A percentile compares a stretch with the other conserved stretches of the same genome.
Evolutionary conservation across 1,140 invertebrate species (phyloP).

Genomic region (Anastrepha ludens): DNA sequence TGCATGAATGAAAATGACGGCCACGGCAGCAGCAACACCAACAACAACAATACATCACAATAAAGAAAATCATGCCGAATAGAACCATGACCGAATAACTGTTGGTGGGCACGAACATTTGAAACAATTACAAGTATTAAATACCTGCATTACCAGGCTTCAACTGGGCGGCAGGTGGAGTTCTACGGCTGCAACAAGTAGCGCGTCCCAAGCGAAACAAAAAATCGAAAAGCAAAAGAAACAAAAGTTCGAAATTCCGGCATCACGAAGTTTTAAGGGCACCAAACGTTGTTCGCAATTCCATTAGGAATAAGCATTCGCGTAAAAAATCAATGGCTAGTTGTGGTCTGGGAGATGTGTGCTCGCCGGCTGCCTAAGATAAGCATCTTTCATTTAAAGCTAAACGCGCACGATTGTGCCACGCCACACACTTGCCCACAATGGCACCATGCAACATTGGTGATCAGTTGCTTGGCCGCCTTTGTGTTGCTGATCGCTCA

Average conservation of each 20-base stretch:
- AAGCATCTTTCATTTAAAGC: constrained; percentile 50
- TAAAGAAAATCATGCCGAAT: not conserved
- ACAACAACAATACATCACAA: not conserved
- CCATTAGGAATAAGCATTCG: constrained; percentile 49
- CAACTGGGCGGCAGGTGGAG: constrained; percentile 32
- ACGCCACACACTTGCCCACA: not conserved
- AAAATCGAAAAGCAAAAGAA: not conserved
- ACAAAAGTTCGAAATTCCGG: not conserved
- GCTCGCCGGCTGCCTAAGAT: constrained; percentile 17
- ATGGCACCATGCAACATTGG: not conserved
- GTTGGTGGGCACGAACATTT: constrained; percentile 50
- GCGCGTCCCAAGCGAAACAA: not conserved
- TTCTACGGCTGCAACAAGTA: not conserved
- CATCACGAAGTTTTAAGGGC: constrained; percentile 50
- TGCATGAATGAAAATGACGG: constrained; percentile 49
- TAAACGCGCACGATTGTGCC: constrained; percentile 51
- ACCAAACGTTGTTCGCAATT: constrained; percentile 45
- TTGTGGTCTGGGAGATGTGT: constrained; percentile 9
- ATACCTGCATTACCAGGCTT: constrained; percentile 26
- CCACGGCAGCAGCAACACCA: constrained; percentile 5
- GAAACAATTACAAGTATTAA: constrained; percentile 52
- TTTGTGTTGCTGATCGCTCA: constrained; percentile 13
- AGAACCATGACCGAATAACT: constrained; percentile 39
- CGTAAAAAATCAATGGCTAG: constrained; percentile 42
- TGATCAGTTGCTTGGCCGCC: constrained; percentile 11